Base-by-base conservation (phyloP, 1,140 invertebrate genomes). In the Zaprionus kolodkinae region DNA sequence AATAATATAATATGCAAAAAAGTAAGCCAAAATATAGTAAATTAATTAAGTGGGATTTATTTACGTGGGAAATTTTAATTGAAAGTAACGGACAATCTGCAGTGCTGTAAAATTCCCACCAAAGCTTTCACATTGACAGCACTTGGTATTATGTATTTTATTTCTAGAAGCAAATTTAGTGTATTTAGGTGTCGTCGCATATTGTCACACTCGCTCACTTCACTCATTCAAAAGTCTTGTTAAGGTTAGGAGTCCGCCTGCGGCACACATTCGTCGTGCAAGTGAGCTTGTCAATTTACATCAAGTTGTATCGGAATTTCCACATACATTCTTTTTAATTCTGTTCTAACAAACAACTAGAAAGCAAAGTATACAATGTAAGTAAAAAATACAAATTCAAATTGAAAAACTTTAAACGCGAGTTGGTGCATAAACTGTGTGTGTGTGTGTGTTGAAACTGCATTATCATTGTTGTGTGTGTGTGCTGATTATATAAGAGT, bases 201-300 rank as follows among this genome's bases (percentile, higher is more conserved):
- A 30, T 54, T 48, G 62, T 48, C 54, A 72, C 67, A 63, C 48
- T 56, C 48, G n/a, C 6, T 12, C 15, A 21, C 10, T 12, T 74
- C 59, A 74, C 72, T 74, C 72, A 50, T 74, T 74, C 25, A 69
- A 56, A 69, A 57, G 72, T 69, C 59, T 71, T 75, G 60, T 64
- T 59, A 72, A 76, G 73, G 79, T 81, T 81, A 82, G 65, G 69
- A 75, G 71, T 73, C 79, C 72, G 67, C 59, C 63, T 66, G 62
- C 77, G 71, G 76, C 81, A 81, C 81, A 79, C 73, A 79, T 77
- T 81, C 45, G 45, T 73, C 61, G 59, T 77, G 78, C 72, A 77
- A 84, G 81, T 85, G 78, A 75, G 64, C 76, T 66, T 80, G 75
- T 86, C 77, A 79, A 78, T 85, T 85, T 66, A 86, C 71, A 76